These are phyloP conservation scores for Lordiphosa stackelbergi DNA, from an alignment of 1,140 invertebrate species.

Conservation along the genomic window DNA sequence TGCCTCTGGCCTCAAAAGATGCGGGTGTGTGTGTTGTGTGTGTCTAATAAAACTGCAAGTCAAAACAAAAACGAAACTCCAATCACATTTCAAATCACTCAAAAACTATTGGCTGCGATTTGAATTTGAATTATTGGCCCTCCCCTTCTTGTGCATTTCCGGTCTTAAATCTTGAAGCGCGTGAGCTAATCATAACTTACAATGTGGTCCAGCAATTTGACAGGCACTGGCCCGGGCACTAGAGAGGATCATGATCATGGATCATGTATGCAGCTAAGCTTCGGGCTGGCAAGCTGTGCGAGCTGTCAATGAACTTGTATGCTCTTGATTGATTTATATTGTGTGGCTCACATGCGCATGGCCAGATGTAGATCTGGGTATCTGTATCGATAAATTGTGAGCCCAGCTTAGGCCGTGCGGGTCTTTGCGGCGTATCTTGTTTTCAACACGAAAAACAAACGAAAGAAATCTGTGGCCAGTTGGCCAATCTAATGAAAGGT, in stretches of 20 bases:
- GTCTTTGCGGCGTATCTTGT: slow-evolving; percentile 37
- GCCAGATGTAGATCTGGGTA: slow-evolving; percentile 16
- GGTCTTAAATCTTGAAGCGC: slow-evolving; percentile 70
- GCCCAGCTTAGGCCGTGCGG: slow-evolving; percentile 50
- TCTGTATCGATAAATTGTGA: slow-evolving; percentile 43
- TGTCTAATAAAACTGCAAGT: slow-evolving; percentile 62
- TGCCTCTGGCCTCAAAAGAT: slow-evolving; percentile 41
- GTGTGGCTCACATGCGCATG: slow-evolving; percentile 41
- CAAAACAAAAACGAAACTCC: slow-evolving; percentile 42
- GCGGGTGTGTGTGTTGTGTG: slow-evolving; percentile 51
- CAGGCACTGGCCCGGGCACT: slow-evolving; percentile 47
- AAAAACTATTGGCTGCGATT: slow-evolving; percentile 58
- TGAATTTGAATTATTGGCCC: slow-evolving; percentile 71
- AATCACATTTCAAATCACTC: slow-evolving; percentile 73
- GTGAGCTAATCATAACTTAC: slow-evolving; percentile 76
- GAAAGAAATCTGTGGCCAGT: slow-evolving; percentile 12
- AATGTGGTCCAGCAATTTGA: slow-evolving; percentile 73
- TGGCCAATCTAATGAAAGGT: slow-evolving; percentile 50
- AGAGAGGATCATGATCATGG: slow-evolving; percentile 57
- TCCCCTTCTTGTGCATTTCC: slow-evolving; percentile 48
- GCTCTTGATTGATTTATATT: slow-evolving; percentile 75
- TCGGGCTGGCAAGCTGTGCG: slow-evolving; percentile 68
- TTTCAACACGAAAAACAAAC: slow-evolving; percentile 29
- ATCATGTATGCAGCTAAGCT: slow-evolving; percentile 42
- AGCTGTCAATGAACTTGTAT: slow-evolving; percentile 76